These are phyloP conservation scores for Okamejei kenojei DNA, from an alignment of 2,797 vertebrate species.

Conservation along the genomic window DNA sequence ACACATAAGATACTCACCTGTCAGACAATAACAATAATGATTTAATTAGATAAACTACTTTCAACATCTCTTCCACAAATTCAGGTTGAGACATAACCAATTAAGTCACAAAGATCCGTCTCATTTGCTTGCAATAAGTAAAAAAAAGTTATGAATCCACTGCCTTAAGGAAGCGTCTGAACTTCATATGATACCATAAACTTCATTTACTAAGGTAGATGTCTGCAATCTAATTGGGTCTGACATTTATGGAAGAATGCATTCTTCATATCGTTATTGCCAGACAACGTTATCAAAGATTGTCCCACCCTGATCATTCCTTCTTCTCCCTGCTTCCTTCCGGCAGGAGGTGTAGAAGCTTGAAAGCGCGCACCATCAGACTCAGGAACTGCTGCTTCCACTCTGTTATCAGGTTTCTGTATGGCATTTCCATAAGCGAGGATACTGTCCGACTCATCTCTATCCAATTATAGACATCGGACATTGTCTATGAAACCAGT, in stretches of 20 bases:
- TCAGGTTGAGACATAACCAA: not conserved
- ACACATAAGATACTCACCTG: not conserved
- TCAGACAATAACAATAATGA: not conserved
- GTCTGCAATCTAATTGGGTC: not conserved
- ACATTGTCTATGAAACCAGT: too few species aligned
- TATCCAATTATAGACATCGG: too few species aligned
- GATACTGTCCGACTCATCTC: too few species aligned
- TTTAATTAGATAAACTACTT: not conserved
- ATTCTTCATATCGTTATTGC: not conserved
- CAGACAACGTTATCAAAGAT: too few species aligned
- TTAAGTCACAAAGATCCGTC: not conserved
- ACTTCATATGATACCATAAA: not conserved
- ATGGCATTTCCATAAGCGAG: too few species aligned
- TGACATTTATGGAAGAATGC: not conserved
- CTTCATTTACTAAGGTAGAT: not conserved
- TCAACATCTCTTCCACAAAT: not conserved
- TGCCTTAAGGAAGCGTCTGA: not conserved
- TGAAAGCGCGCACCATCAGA: too few species aligned
- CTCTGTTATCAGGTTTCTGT: too few species aligned
- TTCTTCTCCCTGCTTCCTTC: too few species aligned
- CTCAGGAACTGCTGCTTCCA: too few species aligned
- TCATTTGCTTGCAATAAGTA: not conserved
- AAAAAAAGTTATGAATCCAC: not conserved
- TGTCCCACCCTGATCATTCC: too few species aligned
- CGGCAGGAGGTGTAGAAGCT: too few species aligned